phyloP scores from a whole-genome alignment of 2,797 vertebrate genomes.

The Eulemur mongoz region DNA sequence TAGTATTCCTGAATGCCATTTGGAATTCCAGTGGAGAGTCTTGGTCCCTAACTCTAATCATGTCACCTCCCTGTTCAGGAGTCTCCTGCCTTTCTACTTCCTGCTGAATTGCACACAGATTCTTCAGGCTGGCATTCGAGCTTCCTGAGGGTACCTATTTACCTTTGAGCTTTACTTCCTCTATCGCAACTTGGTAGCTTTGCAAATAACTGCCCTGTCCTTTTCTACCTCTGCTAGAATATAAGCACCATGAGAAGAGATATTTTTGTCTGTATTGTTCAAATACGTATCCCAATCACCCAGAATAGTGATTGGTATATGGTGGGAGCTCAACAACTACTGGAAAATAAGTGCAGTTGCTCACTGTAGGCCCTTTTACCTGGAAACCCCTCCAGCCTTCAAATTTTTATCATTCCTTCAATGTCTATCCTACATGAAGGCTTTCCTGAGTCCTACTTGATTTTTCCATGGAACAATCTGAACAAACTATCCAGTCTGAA shows the following conservation, averaged over 20 bases:
- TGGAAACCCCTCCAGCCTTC: neutral
- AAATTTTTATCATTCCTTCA: neutral
- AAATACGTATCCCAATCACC: neutral
- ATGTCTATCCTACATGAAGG: neutral
- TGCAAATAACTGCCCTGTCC: neutral
- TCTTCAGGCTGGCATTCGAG: neutral
- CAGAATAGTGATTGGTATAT: neutral
- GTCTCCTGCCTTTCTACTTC: neutral
- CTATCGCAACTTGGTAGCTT: neutral
- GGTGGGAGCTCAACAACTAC: neutral
- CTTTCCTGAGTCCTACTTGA: neutral
- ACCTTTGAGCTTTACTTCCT: neutral
- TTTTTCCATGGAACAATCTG: conserved; percentile 10
- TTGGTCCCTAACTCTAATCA: neutral
- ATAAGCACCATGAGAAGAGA: neutral
- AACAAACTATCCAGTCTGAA: neutral
- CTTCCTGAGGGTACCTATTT: neutral
- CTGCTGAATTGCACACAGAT: neutral
- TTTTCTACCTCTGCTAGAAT: neutral
- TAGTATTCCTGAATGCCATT: neutral
- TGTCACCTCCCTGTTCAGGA: neutral
- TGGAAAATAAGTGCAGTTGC: neutral
- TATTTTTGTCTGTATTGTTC: neutral
- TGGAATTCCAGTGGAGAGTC: neutral
- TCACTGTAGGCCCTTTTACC: neutral